Conservation (phyloP, 2,888 invertebrate species). For the Andrena haemorrhoa region DNA sequence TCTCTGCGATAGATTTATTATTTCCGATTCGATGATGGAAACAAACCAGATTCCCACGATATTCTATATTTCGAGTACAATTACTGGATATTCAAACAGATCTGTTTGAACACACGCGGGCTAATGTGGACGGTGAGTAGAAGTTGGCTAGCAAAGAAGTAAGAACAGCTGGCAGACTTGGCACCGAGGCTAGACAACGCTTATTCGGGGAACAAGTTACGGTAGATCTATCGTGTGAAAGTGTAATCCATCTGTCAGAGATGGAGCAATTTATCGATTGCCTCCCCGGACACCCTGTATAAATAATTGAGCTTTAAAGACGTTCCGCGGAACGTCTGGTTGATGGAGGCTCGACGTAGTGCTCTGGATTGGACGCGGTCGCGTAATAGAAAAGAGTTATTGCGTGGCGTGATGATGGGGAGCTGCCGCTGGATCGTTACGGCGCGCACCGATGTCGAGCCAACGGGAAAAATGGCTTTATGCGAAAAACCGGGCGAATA, state of each 20-base stretch:
- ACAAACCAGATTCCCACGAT: too few species aligned
- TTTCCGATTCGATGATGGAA: too few species aligned
- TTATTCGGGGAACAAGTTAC: neutral
- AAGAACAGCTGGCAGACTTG: neutral
- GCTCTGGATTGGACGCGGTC: slow-evolving; percentile 56
- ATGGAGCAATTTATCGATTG: neutral
- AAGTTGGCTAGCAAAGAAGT: too few species aligned
- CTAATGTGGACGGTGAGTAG: too few species aligned
- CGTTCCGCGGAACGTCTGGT: slow-evolving; percentile 48
- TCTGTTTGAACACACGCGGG: neutral
- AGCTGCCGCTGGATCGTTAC: slow-evolving; percentile 51
- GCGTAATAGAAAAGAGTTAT: slow-evolving; percentile 57
- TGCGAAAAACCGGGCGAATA: slow-evolving; percentile 40
- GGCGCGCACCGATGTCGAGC: slow-evolving; percentile 24
- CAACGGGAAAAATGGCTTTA: slow-evolving; percentile 45
- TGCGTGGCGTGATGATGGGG: slow-evolving; percentile 60
- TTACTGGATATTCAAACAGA: too few species aligned
- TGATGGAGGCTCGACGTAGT: slow-evolving; percentile 56
- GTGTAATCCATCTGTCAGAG: neutral
- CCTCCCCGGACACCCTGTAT: slow-evolving; percentile 25
- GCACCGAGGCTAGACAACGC: neutral
- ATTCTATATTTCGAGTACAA: too few species aligned
- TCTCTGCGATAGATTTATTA: too few species aligned
- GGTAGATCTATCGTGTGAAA: neutral
- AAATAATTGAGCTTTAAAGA: slow-evolving; percentile 72